A percentile compares a stretch with the other conserved stretches of the same genome.
Evolutionary conservation across 2,797 vertebrate species (phyloP).

Genomic region (Manis crassicaudata): DNA sequence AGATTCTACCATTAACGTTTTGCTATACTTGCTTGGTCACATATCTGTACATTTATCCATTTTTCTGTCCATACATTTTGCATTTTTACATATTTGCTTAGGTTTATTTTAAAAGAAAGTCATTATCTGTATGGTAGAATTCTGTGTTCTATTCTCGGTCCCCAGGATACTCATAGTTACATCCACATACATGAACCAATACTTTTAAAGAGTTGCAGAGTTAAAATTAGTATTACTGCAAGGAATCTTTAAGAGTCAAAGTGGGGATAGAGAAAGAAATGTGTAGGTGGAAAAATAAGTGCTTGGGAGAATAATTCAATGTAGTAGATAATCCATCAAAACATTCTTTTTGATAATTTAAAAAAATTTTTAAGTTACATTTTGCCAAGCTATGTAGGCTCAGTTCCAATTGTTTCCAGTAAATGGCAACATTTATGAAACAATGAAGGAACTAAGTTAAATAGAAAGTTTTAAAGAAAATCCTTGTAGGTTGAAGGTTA

Average conservation of each 20-base stretch:
- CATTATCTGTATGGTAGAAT: not conserved
- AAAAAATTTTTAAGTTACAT: conserved; percentile 63
- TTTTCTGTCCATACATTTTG: not conserved
- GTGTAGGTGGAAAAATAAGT: conserved; percentile 53
- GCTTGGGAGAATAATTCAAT: conserved; percentile 57
- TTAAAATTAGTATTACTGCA: conserved; percentile 1
- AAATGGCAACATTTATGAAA: conserved; percentile 58
- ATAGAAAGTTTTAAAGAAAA: conserved; percentile 53
- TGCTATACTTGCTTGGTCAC: not conserved
- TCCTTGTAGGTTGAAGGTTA: not conserved
- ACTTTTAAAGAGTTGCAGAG: not conserved
- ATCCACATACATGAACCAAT: not conserved
- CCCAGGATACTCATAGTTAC: not conserved
- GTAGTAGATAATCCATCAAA: conserved; percentile 15
- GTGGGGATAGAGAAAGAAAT: not conserved
- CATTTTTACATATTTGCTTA: not conserved
- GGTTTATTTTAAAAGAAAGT: not conserved
- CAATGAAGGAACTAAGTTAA: conserved; percentile 50
- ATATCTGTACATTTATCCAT: not conserved
- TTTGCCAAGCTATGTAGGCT: conserved; percentile 62
- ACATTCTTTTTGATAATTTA: conserved; percentile 6
- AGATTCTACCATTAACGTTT: conserved; percentile 2
- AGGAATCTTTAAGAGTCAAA: not conserved
- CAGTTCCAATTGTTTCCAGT: conserved; percentile 66
- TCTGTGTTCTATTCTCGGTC: not conserved